phyloP scores from a whole-genome alignment of 2,113 vertebrate species.

The Apus apus region DNA sequence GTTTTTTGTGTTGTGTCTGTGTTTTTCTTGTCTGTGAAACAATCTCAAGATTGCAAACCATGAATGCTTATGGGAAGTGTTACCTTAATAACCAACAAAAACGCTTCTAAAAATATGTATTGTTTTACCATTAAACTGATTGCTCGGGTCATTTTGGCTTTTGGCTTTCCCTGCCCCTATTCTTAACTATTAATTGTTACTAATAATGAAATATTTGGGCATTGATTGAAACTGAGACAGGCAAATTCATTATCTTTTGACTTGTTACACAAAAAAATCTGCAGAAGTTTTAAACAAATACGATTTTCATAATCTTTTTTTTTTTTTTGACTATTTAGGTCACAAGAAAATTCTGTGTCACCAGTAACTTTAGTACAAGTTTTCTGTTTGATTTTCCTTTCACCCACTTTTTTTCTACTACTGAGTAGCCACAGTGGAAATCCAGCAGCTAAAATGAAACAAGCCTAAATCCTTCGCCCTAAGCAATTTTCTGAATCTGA shows the following conservation, averaged over 20 bases:
- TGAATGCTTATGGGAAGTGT: constrained; percentile 72
- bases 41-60: constrained; percentile 92
- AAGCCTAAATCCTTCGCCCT: background rate
- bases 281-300: background rate
- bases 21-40: constrained; percentile 73
- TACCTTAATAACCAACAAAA: constrained; percentile 23
- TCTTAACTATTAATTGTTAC: background rate
- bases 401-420: background rate
- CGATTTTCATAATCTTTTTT: background rate
- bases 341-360: background rate
- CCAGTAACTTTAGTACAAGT: background rate
- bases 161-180: constrained; percentile 69
- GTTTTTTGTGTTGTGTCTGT: constrained; percentile 81
- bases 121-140: constrained; percentile 51
- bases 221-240: background rate
- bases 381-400: constrained; percentile 36
- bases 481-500: background rate
- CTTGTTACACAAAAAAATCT: background rate
- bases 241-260: background rate
- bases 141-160: constrained; percentile 70
- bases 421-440: background rate
- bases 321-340: background rate
- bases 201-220: background rate
- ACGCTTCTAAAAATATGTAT: background rate
- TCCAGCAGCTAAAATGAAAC: background rate